A percentile compares a stretch with the other conserved stretches of the same genome.
Evolutionary conservation across 2,888 invertebrate genomes (phyloP).

Genomic region (Cynaeus angustus): DNA sequence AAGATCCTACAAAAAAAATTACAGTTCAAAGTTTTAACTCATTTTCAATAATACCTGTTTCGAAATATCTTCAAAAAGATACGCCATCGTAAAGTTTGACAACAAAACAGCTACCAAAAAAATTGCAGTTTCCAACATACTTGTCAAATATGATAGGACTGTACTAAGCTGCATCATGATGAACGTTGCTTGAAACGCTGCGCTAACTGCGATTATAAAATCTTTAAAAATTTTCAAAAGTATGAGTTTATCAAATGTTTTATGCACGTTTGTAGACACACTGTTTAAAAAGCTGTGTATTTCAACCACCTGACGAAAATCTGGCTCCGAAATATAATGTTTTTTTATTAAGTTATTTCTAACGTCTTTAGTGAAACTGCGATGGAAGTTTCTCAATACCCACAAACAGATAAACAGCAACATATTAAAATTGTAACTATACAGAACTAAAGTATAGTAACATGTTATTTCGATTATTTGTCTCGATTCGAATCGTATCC

Average conservation of each 20-base stretch:
- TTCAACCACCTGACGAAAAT: constrained; percentile 10
- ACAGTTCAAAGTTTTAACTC: not conserved
- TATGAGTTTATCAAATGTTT: constrained; percentile 8
- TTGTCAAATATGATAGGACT: not conserved
- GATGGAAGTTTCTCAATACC: not conserved
- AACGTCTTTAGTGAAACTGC: not conserved
- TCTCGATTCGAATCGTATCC: not conserved
- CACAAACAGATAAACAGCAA: not conserved
- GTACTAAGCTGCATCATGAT: not conserved
- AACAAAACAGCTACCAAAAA: constrained; percentile 11
- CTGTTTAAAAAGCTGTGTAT: not conserved
- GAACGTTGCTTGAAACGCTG: constrained; percentile 1
- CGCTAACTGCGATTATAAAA: constrained; percentile 20
- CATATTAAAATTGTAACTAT: constrained; percentile 7
- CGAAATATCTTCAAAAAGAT: constrained; percentile 19
- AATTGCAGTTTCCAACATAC: not conserved
- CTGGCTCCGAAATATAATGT: not conserved
- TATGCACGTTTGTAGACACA: not conserved
- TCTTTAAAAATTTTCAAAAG: constrained; percentile 14
- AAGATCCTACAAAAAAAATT: constrained; percentile 7
- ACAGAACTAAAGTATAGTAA: not conserved
- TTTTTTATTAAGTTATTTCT: not conserved
- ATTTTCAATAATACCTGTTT: constrained; percentile 9
- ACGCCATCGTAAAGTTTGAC: constrained; percentile 8
- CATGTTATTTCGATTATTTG: not conserved